Evolutionary conservation across 1,140 invertebrate genomes (phyloP).

Genomic region (Musca vetustissima): DNA sequence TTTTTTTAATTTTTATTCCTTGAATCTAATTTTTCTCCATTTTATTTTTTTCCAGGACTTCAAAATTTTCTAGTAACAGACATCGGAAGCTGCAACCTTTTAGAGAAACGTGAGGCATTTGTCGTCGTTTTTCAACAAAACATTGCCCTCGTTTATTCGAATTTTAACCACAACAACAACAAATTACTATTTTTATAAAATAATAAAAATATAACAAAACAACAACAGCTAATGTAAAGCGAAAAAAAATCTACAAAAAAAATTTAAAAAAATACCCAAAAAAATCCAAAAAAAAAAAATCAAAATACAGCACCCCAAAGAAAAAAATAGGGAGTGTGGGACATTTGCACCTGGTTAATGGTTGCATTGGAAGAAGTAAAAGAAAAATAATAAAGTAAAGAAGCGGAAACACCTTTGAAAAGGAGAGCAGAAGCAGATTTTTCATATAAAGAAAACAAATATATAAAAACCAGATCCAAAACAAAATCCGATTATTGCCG

Average conservation of each 20-base stretch:
- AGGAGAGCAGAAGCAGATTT: background rate
- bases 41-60: constrained; percentile 70
- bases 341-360: background rate
- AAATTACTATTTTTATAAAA: constrained; percentile 11
- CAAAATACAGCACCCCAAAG: constrained; percentile 23
- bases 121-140: constrained; percentile 57
- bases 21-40: no score
- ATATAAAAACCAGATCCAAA: no score
- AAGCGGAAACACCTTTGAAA: background rate
- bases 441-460: background rate
- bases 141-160: constrained; percentile 38
- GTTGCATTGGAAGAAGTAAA: background rate
- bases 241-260: constrained; percentile 19
- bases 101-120: constrained; percentile 80
- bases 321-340: background rate
- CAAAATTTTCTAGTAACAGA: constrained; percentile 93
- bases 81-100: constrained; percentile 92
- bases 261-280: constrained; percentile 23
- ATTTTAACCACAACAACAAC: background rate
- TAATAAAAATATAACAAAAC: constrained; percentile 24
- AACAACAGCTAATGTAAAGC: constrained; percentile 20
- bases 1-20: no score
- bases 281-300: constrained; percentile 17
- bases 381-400: background rate
- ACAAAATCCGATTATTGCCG: no score